Conservation (phyloP, 1,140 invertebrate genomes). For the Contarinia nasturtii region DNA sequence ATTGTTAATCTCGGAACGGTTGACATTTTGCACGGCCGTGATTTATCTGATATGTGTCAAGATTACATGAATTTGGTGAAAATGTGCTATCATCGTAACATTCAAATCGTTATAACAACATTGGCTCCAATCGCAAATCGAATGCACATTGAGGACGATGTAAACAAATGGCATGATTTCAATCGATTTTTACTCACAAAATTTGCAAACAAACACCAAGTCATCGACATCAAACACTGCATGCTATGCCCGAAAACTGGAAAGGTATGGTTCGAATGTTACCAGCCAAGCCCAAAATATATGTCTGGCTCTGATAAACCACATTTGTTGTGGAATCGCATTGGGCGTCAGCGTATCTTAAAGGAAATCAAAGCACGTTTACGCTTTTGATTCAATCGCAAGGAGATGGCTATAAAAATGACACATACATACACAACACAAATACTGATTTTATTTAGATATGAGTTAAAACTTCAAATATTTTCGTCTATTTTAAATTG, state of each 20-base stretch:
- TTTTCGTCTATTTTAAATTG: too few species aligned
- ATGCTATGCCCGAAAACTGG: conserved; percentile 15
- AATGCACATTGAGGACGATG: conserved; percentile 10
- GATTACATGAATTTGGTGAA: conserved; percentile 18
- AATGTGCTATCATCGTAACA: conserved; percentile 12
- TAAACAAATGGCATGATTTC: conserved; percentile 13
- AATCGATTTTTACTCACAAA: conserved; percentile 18
- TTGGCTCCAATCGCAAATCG: conserved; percentile 21
- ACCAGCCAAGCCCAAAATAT: conserved; percentile 13
- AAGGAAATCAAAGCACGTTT: conserved; percentile 14
- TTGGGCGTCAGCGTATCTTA: conserved; percentile 20
- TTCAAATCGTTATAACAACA: conserved; percentile 17
- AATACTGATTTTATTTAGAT: too few species aligned
- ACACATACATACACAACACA: too few species aligned
- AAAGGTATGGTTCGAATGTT: conserved; percentile 17
- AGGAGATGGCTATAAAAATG: too few species aligned
- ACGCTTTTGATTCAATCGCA: not conserved
- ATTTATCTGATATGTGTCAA: conserved; percentile 19
- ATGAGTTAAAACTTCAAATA: too few species aligned
- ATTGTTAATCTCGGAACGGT: conserved; percentile 22
- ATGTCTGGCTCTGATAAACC: conserved; percentile 17
- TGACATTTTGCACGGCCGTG: conserved; percentile 16
- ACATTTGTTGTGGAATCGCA: conserved; percentile 22
- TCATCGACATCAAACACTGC: conserved; percentile 18
- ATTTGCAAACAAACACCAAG: conserved; percentile 6